These are phyloP conservation scores for Allolobophora icterica DNA, from an alignment of 2,888 invertebrate genomes.

Conservation along the genomic window DNA sequence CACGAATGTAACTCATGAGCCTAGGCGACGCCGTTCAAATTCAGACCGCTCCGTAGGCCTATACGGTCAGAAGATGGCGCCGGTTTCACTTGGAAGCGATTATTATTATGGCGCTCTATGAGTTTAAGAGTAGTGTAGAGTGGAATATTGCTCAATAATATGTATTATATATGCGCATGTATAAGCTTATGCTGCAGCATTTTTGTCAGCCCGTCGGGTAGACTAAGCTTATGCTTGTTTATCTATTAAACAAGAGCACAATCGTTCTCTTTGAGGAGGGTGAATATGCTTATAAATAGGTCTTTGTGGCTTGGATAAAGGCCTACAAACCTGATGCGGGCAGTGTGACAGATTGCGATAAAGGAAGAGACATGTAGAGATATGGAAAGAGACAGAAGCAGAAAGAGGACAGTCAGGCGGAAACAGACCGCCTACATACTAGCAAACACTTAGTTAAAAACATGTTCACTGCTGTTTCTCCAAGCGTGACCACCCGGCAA, in stretches of 20 bases:
- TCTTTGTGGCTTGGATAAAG: background rate
- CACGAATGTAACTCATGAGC: too few relatives aligned
- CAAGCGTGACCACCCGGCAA: background rate
- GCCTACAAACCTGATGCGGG: background rate
- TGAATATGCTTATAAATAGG: background rate
- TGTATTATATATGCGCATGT: too few relatives aligned
- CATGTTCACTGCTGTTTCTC: background rate
- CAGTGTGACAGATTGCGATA: background rate
- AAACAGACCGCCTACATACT: background rate
- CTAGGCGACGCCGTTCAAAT: too few relatives aligned
- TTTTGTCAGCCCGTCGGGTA: background rate
- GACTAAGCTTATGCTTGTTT: background rate
- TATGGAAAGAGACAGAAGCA: background rate
- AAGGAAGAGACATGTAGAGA: background rate
- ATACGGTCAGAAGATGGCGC: too few relatives aligned
- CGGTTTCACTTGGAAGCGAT: too few relatives aligned
- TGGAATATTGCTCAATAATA: too few relatives aligned
- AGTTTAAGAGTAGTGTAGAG: too few relatives aligned
- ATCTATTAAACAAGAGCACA: too few relatives aligned
- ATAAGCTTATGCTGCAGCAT: background rate
- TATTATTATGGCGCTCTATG: too few relatives aligned
- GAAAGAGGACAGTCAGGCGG: background rate
- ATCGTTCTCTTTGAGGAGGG: background rate
- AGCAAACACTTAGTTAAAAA: background rate
- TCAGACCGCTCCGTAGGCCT: too few relatives aligned